Base-by-base conservation (phyloP, 2,113 vertebrate genomes). In the Sander vitreus region DNA sequence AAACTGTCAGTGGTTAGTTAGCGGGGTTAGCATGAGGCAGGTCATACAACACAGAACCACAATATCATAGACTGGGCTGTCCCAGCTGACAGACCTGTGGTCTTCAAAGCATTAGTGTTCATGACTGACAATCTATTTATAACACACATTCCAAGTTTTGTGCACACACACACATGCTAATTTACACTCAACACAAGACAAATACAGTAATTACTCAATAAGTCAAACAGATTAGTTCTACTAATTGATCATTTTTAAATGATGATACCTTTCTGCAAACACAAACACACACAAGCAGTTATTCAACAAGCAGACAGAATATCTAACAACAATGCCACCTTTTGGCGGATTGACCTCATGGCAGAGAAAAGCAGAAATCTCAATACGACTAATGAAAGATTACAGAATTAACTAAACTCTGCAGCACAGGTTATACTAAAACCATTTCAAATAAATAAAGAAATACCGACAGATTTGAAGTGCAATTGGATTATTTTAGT, bases 1-100 rank as follows among this genome's bases (percentile, higher is more conserved):
- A 84, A 59, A 87, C 79, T 16, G 88, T 78, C 63, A 82, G 88
- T 85, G 5, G 88, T 95, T 92, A 93, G 91, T 93, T 53, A 62
- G 83, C 81, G 45, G 60, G 71, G 80, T 91, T 85, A 93, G 91
- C 39, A 23, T 18, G 10, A 54, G 48, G 36, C 55, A 72, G 51
- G 9, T 39, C 19, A 43, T 2, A 11, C n/a, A 57, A 60, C 6
- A 72, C 36, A 33, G 13, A 12, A 11, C 5, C n/a, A 63, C 68
- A 54, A 4, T 1, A 19, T 10, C 51, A 63, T 2, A 14, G 18
- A 5, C 6, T 33, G 11, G 33, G 13, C 30, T 14, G 30, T 19
- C 69, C 25, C 59, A 57, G 48, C 23, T 36, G 9, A 54, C 50
- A 18, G 19, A 36, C 45, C 33, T 25, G 43, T 76, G 66, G 21